phyloP scores from a whole-genome alignment of 2,113 vertebrate species.

The Scopus umbretta region DNA sequence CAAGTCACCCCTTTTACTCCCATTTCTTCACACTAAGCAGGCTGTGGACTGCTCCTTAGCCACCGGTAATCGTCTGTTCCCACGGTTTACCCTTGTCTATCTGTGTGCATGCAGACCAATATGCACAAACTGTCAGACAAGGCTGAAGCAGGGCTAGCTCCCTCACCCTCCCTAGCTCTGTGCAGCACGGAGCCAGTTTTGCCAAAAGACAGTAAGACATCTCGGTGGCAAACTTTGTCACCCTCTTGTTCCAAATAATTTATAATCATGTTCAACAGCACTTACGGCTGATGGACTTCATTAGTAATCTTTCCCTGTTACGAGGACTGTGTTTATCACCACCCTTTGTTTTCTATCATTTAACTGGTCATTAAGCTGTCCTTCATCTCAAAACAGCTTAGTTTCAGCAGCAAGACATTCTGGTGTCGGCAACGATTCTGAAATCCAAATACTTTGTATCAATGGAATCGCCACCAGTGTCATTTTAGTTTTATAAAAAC shows the following conservation, averaged over 20 bases:
- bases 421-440: background rate
- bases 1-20: background rate
- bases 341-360: background rate
- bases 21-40: background rate
- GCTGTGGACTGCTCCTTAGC: background rate
- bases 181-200: background rate
- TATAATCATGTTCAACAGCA: background rate
- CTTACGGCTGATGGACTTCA: background rate
- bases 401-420: background rate
- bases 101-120: background rate
- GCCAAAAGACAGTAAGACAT: background rate
- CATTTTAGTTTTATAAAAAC: background rate
- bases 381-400: background rate
- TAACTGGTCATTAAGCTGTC: background rate
- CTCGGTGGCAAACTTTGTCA: background rate
- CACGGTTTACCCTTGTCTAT: background rate
- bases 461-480: background rate
- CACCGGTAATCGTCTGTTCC: background rate
- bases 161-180: background rate
- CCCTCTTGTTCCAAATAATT: background rate
- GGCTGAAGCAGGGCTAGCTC: background rate
- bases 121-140: background rate
- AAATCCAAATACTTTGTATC: background rate
- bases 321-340: background rate
- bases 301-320: background rate